Evolutionary conservation across 1,140 invertebrate species (phyloP).

Genomic region (Saccostrea echinata): DNA sequence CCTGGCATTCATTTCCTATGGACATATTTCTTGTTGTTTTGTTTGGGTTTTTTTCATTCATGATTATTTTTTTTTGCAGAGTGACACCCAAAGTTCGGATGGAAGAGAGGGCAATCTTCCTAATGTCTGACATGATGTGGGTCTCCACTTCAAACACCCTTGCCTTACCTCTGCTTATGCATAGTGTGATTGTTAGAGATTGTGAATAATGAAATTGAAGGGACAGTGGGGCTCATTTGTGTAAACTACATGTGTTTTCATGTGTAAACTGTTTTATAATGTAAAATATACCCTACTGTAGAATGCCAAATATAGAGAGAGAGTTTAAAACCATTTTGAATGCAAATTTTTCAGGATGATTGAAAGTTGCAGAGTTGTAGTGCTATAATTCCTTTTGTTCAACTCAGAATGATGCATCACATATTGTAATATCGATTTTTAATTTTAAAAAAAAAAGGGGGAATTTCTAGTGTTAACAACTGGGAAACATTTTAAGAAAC

Average conservation of each 20-base stretch:
- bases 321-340: neutral
- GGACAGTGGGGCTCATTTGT: neutral
- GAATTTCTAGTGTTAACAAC: too few relatives aligned
- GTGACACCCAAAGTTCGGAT: conserved; percentile 36
- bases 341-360: neutral
- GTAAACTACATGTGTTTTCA: neutral
- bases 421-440: neutral
- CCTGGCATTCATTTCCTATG: too few relatives aligned
- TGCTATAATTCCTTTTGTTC: neutral
- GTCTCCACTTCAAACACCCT: neutral
- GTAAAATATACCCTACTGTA: neutral
- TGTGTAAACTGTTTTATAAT: neutral
- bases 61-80: conserved; percentile 38
- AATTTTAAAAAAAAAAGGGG: neutral
- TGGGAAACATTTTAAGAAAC: too few relatives aligned
- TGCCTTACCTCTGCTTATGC: conserved; percentile 19
- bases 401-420: neutral
- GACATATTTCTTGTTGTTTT: neutral
- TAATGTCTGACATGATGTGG: conserved; percentile 48
- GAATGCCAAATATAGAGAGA: neutral
- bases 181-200: neutral
- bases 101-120: conserved; percentile 56
- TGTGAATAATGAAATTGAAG: neutral
- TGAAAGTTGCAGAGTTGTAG: neutral
- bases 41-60: neutral